Base-by-base conservation (phyloP, 2,797 vertebrate genomes). In the Phataginus tetradactyla region DNA sequence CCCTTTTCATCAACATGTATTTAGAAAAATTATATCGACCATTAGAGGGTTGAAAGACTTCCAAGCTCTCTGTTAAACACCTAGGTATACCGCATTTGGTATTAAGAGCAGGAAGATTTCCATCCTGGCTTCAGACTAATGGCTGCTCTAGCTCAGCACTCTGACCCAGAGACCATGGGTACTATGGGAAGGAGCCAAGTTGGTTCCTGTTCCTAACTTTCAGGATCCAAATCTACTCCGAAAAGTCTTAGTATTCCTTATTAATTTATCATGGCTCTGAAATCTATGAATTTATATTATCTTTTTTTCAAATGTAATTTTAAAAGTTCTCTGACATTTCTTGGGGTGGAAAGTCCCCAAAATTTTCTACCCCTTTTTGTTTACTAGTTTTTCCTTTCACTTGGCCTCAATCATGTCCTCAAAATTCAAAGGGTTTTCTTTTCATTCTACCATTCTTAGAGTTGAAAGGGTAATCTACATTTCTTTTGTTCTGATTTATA, bases 351-450 rank as follows among this genome's bases (percentile, higher is more conserved):
- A 93, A 59, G 11, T 78, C 45, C 39, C 57, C 21, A 34, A 86
- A 53, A 27, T 77, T 86, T 90, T 81, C 86, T 81, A 27, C 8
- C 25, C 17, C 32, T 32, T 74, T 84, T 93, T 85, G 83, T 75
- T 87, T 93, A 68, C n/a, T 78, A 51, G 5, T 55, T 93, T 27
- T 74, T 81, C 23, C 29, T 80, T 96, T 74, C 9, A 61, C 45
- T 74, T 90, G 34, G 25, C 68, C 37, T 85, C 37, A 69, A 0
- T 92, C 85, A 61, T 68, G 3, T 63, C 17, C 25, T 86, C 25
- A 95, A 6, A 14, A 92, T 94, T 86, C 53, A 92, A 57, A 74
- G 25, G 39, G 21, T 90, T 96, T 92, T 71, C 23, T 78, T 91
- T 94, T 92, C 55, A 59, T 84, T 90, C 25, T 27, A n/a, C 37